phyloP scores from a whole-genome alignment of 2,113 vertebrate species.

The Gavialis gangeticus region DNA sequence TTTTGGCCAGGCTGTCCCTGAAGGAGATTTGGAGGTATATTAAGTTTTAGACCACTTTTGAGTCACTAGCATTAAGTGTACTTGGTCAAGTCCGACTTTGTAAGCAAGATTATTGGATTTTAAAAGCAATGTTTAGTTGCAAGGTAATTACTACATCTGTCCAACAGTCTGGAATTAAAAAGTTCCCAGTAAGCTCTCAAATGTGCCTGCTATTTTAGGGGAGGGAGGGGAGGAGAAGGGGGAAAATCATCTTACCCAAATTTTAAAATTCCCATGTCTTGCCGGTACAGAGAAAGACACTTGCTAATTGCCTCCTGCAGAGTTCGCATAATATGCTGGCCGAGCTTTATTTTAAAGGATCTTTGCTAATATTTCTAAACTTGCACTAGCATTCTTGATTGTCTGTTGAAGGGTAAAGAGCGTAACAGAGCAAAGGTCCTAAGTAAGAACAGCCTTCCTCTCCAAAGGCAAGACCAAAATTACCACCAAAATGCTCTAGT shows the following conservation, averaged over 20 bases:
- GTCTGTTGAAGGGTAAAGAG: neutral
- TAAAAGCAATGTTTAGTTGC: neutral
- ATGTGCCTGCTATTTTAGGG: neutral
- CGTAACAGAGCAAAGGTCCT: neutral
- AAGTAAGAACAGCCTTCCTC: neutral
- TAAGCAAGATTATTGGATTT: neutral
- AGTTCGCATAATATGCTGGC: neutral
- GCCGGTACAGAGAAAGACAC: neutral
- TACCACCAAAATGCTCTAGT: neutral
- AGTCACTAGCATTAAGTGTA: neutral
- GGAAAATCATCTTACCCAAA: neutral
- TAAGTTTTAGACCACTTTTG: neutral
- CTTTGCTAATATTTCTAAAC: neutral
- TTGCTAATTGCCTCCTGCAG: neutral
- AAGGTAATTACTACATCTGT: neutral
- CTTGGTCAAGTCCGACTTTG: neutral
- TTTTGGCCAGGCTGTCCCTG: neutral
- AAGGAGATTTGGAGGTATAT: neutral
- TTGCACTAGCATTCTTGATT: neutral
- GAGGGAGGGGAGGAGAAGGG: no score
- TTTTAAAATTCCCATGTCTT: neutral
- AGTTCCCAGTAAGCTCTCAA: neutral
- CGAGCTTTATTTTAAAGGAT: neutral
- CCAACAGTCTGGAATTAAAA: neutral
- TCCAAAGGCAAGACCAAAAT: neutral